Evolutionary conservation across 2,113 vertebrate genomes (phyloP).

Genomic region (Bothrops jararaca): DNA sequence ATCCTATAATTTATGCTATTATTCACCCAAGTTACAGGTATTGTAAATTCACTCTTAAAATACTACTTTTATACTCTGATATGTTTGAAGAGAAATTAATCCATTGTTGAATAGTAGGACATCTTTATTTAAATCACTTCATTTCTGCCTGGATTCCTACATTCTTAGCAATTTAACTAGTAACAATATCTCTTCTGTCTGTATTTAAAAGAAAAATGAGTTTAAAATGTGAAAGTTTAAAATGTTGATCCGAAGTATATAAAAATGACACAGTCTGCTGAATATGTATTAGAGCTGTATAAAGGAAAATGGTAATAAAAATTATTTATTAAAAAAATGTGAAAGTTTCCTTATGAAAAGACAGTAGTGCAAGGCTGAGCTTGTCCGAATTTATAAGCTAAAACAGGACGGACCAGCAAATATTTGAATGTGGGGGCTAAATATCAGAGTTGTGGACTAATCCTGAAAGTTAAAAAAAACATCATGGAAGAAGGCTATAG

Average conservation of each 20-base stretch:
- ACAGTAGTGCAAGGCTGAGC: not conserved
- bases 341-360: not conserved
- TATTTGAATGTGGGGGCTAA: not conserved
- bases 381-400: not conserved
- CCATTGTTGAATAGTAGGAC: not conserved
- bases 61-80: not conserved
- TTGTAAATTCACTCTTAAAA: constrained; percentile 38
- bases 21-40: constrained; percentile 75
- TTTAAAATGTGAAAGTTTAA: not conserved
- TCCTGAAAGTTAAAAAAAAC: not conserved
- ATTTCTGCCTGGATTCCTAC: not conserved
- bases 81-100: not conserved
- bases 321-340: not conserved
- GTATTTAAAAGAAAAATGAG: not conserved
- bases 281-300: too few species aligned
- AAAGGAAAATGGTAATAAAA: too few species aligned
- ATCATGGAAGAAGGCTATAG: not conserved
- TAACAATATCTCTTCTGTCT: not conserved
- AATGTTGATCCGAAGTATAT: too few species aligned
- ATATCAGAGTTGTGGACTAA: not conserved
- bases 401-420: not conserved
- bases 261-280: too few species aligned
- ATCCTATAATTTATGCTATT: constrained; percentile 73
- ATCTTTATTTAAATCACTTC: not conserved
- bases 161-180: not conserved